Conservation (phyloP, 2,888 invertebrate genomes). For the Hipparchia sbordonii region DNA sequence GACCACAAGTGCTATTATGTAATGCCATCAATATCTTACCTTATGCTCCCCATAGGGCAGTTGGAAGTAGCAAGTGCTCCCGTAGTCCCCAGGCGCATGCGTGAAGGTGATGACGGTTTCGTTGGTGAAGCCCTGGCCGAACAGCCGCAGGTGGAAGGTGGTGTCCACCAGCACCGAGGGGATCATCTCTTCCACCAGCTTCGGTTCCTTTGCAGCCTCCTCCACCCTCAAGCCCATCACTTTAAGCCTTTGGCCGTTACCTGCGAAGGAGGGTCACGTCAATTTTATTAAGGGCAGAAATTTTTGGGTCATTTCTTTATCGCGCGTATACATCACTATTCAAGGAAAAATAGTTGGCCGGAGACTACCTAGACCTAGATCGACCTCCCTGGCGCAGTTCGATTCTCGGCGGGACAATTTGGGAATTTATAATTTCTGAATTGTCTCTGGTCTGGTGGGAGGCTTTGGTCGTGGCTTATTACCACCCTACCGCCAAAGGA, state of each 20-base stretch:
- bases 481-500: too few relatives aligned
- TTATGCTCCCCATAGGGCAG: conserved; percentile 57
- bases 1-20: too few relatives aligned
- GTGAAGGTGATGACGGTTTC: conserved; percentile 67
- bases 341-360: too few relatives aligned
- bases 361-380: too few relatives aligned
- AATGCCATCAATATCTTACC: conserved; percentile 45
- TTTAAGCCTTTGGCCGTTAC: conserved; percentile 3
- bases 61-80: conserved; percentile 55
- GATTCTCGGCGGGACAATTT: too few relatives aligned
- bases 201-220: conserved; percentile 67
- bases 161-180: conserved; percentile 67
- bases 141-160: conserved; percentile 59
- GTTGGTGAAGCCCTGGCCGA: conserved; percentile 63
- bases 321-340: too few relatives aligned
- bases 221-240: conserved; percentile 68
- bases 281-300: too few relatives aligned
- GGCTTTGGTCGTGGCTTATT: too few relatives aligned
- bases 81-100: conserved; percentile 53
- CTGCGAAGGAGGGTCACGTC: not conserved
- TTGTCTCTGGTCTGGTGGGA: too few relatives aligned
- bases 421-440: too few relatives aligned
- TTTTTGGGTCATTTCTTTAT: too few relatives aligned
- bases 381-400: too few relatives aligned
- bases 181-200: conserved; percentile 65